phyloP scores from a whole-genome alignment of 2,797 vertebrate genomes.

The Sarcophilus harrisii region DNA sequence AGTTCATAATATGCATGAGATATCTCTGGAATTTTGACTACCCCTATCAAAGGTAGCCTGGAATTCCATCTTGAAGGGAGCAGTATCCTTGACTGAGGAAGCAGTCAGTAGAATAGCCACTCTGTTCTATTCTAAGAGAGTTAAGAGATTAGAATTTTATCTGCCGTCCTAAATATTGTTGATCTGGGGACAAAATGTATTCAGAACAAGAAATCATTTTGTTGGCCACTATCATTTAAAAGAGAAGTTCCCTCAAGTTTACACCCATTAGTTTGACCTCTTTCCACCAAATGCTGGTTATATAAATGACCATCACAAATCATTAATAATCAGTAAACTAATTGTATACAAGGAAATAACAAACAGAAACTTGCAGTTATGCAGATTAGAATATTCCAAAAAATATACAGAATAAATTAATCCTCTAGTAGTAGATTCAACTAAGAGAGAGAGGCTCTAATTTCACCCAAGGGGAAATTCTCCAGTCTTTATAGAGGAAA shows the following conservation, averaged over 20 bases:
- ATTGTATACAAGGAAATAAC: not conserved
- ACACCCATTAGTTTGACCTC: not conserved
- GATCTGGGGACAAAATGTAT: not conserved
- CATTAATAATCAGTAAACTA: not conserved
- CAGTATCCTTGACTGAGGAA: not conserved
- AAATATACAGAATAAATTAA: not conserved
- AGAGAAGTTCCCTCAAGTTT: not conserved
- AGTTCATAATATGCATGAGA: not conserved
- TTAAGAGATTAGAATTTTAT: not conserved
- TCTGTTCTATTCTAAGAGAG: not conserved
- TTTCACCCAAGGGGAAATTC: not conserved
- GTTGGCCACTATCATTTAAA: not conserved
- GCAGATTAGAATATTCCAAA: not conserved
- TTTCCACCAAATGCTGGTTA: not conserved
- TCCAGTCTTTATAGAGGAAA: not conserved
- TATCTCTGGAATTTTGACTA: not conserved
- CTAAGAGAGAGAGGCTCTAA: not conserved
- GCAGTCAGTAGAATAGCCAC: not conserved
- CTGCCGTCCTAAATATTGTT: not conserved
- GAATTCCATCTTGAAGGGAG: not conserved
- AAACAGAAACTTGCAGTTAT: not conserved
- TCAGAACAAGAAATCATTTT: not conserved
- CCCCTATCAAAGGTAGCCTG: not conserved
- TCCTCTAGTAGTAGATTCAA: not conserved
- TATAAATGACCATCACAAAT: not conserved